Percentiles rank a stretch among this genome's conserved stretches.
Evolutionary conservation across 30 jellyfish, hydroid and myxozoan species (phyloP).

Genomic region (Catostylus mosaicus): DNA sequence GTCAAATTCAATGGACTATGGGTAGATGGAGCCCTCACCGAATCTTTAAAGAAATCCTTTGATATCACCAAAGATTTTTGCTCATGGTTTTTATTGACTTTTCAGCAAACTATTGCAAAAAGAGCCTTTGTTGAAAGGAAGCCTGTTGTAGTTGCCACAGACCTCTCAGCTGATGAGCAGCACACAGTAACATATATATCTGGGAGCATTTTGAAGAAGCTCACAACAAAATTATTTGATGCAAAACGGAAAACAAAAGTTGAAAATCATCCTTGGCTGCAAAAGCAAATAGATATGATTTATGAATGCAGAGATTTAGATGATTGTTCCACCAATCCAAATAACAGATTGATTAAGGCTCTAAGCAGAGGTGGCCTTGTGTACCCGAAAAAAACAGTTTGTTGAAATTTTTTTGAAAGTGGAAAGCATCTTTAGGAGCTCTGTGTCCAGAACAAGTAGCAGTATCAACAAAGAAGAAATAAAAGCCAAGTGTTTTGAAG

Average conservation of each 20-base stretch:
- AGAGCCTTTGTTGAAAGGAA: conserved; percentile 21
- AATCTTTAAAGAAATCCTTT: conserved; percentile 29
- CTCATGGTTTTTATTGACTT: conserved; percentile 43
- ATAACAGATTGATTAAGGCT: conserved; percentile 44
- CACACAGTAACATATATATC: neutral
- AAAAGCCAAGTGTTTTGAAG: conserved; percentile 21
- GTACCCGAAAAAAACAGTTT: conserved; percentile 41
- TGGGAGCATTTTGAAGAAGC: conserved; percentile 19
- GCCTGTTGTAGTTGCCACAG: conserved; percentile 28
- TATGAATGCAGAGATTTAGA: conserved; percentile 56
- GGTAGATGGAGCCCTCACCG: conserved; percentile 55
- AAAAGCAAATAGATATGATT: conserved; percentile 27
- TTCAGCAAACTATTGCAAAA: conserved; percentile 15
- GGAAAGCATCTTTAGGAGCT: conserved; percentile 52
- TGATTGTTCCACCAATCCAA: conserved; percentile 35
- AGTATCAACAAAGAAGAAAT: conserved; percentile 36
- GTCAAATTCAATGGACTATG: conserved; percentile 41
- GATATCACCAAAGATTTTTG: conserved; percentile 37
- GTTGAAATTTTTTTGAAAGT: conserved; percentile 24
- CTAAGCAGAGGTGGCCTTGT: conserved; percentile 62
- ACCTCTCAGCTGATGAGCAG: conserved; percentile 2
- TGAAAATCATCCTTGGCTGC: conserved; percentile 19
- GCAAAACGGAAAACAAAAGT: conserved; percentile 10
- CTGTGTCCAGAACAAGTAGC: conserved; percentile 15
- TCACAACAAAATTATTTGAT: neutral